A percentile compares a stretch with the other conserved stretches of the same genome.
Conservation (phyloP, 2,797 vertebrate genomes). For the Pseudochaenichthys georgianus region DNA sequence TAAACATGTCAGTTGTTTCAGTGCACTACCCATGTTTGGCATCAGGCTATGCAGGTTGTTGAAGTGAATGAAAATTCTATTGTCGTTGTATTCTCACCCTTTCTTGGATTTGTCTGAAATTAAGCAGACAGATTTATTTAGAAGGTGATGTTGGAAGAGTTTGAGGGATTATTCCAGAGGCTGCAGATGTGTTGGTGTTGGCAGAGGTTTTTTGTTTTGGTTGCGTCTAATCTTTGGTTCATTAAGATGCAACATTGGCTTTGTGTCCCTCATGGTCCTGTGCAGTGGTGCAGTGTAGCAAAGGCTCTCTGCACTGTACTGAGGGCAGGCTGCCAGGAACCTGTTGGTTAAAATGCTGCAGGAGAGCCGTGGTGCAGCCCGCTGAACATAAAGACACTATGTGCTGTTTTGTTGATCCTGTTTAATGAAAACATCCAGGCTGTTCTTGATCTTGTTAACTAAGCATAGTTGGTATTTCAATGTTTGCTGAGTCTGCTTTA, state of each 20-base stretch:
- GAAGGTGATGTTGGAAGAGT: background rate
- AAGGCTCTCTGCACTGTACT: background rate
- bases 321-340: background rate
- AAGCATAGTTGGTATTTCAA: too few species aligned
- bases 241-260: background rate
- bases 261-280: background rate
- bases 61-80: background rate
- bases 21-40: too few species aligned
- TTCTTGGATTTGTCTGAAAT: background rate
- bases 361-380: background rate
- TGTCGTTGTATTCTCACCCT: background rate
- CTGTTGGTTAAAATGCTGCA: background rate
- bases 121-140: background rate
- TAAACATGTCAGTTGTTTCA: too few species aligned
- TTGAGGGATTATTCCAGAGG: background rate
- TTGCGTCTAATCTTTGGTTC: background rate
- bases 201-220: background rate
- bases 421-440: too few species aligned
- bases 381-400: background rate
- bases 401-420: background rate
- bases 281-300: constrained; percentile 8
- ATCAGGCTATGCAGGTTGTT: background rate
- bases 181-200: background rate
- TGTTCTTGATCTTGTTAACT: too few species aligned
- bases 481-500: too few species aligned